Conservation (phyloP, 2,888 invertebrate species). For the Didymodactylos carnosus region DNA sequence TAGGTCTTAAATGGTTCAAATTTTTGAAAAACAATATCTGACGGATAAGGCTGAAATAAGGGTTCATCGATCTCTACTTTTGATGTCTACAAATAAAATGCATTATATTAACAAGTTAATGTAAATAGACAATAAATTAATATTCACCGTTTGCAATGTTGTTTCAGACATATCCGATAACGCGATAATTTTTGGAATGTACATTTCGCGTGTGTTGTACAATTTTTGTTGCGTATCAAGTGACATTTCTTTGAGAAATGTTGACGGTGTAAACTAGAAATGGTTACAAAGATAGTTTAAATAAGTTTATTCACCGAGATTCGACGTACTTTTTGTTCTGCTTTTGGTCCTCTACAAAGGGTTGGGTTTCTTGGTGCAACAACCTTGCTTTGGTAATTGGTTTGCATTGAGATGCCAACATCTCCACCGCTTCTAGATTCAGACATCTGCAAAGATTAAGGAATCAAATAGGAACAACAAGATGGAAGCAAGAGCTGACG, state of each 20-base stretch:
- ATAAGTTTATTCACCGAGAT: not conserved
- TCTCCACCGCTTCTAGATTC: too few relatives aligned
- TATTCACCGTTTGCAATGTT: slow-evolving; percentile 20
- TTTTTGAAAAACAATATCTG: slow-evolving; percentile 33
- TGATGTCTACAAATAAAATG: slow-evolving; percentile 16
- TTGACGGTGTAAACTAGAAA: slow-evolving; percentile 30
- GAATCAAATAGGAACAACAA: too few relatives aligned
- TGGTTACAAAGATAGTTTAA: not conserved
- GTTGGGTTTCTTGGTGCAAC: not conserved
- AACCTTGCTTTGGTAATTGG: not conserved
- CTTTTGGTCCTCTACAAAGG: not conserved
- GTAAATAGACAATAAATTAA: not conserved
- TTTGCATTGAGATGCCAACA: too few relatives aligned
- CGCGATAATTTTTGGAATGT: slow-evolving; percentile 29
- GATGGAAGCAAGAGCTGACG: too few relatives aligned
- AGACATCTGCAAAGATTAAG: too few relatives aligned
- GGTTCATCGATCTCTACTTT: slow-evolving; percentile 32
- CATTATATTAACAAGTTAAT: not conserved
- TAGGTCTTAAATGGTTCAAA: slow-evolving; percentile 31
- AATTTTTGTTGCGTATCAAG: slow-evolving; percentile 33
- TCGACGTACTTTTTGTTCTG: not conserved
- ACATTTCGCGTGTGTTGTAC: slow-evolving; percentile 31
- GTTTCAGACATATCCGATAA: slow-evolving; percentile 34
- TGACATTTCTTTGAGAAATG: slow-evolving; percentile 32
- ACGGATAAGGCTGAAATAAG: slow-evolving; percentile 35